Base-by-base conservation (phyloP, 2,888 invertebrate species). In the Rhingia campestris region DNA sequence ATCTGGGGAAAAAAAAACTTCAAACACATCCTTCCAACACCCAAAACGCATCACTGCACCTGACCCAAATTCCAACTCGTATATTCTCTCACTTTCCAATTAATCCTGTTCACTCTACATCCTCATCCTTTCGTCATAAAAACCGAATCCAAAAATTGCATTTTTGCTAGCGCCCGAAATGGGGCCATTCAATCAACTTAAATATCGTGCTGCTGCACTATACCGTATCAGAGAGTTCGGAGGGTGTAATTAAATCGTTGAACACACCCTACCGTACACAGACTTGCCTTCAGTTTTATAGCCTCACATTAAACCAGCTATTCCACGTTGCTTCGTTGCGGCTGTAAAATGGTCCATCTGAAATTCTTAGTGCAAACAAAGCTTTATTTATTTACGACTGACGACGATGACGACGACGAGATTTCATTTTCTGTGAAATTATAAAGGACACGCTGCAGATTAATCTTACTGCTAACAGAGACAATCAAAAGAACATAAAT, bases 401-500 rank as follows among this genome's bases (percentile, higher is more conserved):
- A 77, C 63, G 59, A 9, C 39, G 69, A 64, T n/a, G n/a, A n/a
- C n/a, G 77, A 77, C 63, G 59, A 9, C 39, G 69, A 64, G 75
- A 75, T 75, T 74, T 67, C 49, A 58, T 53, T 49, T 39, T 33
- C 61, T 22, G 22, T 2, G 22, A 22, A 51, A 53, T 47, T 61
- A 72, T 22, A 63, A 69, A 64, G 35, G 58, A 64, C 63, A 63
- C 67, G 51, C 67, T 43, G 33, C 4, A 32, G 66, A 79, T 74
- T 66, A 69, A 73, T 77, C 53, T 75, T 74, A 22, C 22, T 22
- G 39, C n/a, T 59, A 37, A 54, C 69, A 64, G 41, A 30, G 41
- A 64, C 79, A 82, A 73, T 79, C 82, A 82, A 70, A 84, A 75
- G 45, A 14, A 39, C 74, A 75, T 80, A 80, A 84, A 84, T 84